A percentile compares a stretch with the other conserved stretches of the same genome.
phyloP scores from a whole-genome alignment of 1,140 invertebrate genomes.

The Drosophila insularis region DNA sequence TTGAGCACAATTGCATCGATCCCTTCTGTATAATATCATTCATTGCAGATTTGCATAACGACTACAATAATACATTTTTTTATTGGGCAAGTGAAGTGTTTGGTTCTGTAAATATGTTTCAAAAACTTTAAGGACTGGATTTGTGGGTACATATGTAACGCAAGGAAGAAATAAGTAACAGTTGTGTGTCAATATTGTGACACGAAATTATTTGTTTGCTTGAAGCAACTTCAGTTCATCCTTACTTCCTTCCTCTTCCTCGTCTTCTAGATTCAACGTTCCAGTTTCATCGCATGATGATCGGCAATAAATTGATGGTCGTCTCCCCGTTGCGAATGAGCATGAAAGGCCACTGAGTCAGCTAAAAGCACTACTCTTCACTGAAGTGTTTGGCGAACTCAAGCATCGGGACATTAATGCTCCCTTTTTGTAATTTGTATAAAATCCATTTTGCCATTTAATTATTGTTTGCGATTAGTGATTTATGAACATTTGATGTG shows the following conservation, averaged over 20 bases:
- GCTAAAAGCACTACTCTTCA: slow-evolving; percentile 61
- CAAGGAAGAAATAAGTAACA: slow-evolving; percentile 25
- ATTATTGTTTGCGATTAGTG: slow-evolving; percentile 52
- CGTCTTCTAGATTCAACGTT: slow-evolving; percentile 11
- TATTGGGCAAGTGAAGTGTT: too few species aligned
- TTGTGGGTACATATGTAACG: neutral
- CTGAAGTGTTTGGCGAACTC: slow-evolving; percentile 18
- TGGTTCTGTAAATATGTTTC: too few species aligned
- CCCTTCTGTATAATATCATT: too few species aligned
- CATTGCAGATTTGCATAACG: too few species aligned
- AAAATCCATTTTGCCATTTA: slow-evolving; percentile 49
- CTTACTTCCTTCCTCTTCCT: slow-evolving; percentile 6
- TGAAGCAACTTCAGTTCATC: neutral
- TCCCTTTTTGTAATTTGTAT: slow-evolving; percentile 36
- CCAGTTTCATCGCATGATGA: slow-evolving; percentile 64
- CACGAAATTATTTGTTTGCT: slow-evolving; percentile 59
- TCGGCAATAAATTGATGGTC: slow-evolving; percentile 68
- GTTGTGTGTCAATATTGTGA: slow-evolving; percentile 67
- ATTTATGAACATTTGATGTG: slow-evolving; percentile 54
- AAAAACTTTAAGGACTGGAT: too few species aligned
- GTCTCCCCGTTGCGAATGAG: neutral
- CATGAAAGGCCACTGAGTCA: slow-evolving; percentile 56
- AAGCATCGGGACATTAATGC: slow-evolving; percentile 24
- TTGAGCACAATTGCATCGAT: too few species aligned
- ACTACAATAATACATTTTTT: too few species aligned